Base-by-base conservation (phyloP, 2,113 vertebrate genomes). In the Notechis scutatus region DNA sequence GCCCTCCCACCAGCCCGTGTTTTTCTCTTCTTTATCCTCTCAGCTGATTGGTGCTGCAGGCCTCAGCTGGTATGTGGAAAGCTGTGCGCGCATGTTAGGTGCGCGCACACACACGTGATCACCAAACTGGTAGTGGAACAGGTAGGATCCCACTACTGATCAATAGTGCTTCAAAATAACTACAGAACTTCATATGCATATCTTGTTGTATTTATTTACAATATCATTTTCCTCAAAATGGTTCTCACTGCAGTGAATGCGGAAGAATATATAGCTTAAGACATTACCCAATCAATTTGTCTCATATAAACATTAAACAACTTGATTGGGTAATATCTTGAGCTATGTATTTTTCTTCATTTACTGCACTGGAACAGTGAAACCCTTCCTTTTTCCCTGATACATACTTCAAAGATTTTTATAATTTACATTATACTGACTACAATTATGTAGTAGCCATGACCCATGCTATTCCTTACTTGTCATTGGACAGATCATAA, bases 401-500 rank as follows among this genome's bases (percentile, higher is more conserved):
- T 18, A 23, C 93, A 95, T 93, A 4, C 23, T 90, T 74, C 91
- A 47, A 89, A 88, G 20, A 52, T 47, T 92, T 52, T 0, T 91
- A 92, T 55, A 91, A 88, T 21, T 94, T 74, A 74, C 18, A 59
- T 11, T 93, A 92, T 94, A 26, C 50, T 90, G 90, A 50, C 26
- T 54, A 26, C 7, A n/a, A 54, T 29, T 61, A 0, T 0, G 12
- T 74, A 88, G 89, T 92, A 87, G 50, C 87, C 1, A 86, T 85
- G 0, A 61, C 4, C 20, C 47, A 6, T 24, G 18, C 90, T 69
- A 26, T 56, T 64, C 56, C 92, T 98, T 98, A 99, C 99, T 99
- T 98, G 97, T 98, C 98, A 93, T 92, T 99, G 95, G 98, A 97
- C 89, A 99, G 96, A 18, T 97, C 96, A 95, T 97, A 96, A 95